These are phyloP conservation scores for Acronicta alni DNA, from an alignment of 2,888 invertebrate genomes.

Conservation along the genomic window DNA sequence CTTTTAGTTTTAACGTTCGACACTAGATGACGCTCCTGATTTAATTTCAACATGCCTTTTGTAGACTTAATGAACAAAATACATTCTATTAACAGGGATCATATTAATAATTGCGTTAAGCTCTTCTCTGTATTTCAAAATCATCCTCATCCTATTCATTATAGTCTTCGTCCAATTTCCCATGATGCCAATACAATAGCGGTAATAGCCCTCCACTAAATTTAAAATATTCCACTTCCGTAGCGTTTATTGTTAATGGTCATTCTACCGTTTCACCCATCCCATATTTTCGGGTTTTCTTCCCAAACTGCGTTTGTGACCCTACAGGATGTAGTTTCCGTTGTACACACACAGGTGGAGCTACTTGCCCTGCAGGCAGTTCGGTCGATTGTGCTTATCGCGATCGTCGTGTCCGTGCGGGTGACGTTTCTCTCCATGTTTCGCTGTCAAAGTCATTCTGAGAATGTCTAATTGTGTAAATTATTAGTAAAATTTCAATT, in stretches of 20 bases:
- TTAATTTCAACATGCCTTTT: constrained; percentile 4
- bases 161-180: constrained; percentile 43
- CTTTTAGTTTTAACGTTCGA: constrained; percentile 25
- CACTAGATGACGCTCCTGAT: constrained; percentile 69
- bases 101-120: not conserved
- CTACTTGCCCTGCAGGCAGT: constrained; percentile 71
- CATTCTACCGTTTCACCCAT: constrained; percentile 83
- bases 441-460: constrained; percentile 79
- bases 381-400: constrained; percentile 69
- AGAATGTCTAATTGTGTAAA: constrained; percentile 73
- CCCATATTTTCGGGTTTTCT: constrained; percentile 77
- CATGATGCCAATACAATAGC: constrained; percentile 60
- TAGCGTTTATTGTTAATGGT: constrained; percentile 72
- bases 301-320: constrained; percentile 70
- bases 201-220: constrained; percentile 67
- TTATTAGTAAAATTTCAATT: constrained; percentile 65
- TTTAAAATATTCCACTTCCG: constrained; percentile 74
- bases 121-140: constrained; percentile 21
- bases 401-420: constrained; percentile 60
- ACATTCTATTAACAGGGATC: constrained; percentile 8
- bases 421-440: constrained; percentile 81
- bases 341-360: constrained; percentile 81
- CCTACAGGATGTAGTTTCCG: constrained; percentile 78
- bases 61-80: not conserved
- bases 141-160: constrained; percentile 23